phyloP scores from a whole-genome alignment of 2,888 invertebrate genomes.

The Megalurothrips usitatus region DNA sequence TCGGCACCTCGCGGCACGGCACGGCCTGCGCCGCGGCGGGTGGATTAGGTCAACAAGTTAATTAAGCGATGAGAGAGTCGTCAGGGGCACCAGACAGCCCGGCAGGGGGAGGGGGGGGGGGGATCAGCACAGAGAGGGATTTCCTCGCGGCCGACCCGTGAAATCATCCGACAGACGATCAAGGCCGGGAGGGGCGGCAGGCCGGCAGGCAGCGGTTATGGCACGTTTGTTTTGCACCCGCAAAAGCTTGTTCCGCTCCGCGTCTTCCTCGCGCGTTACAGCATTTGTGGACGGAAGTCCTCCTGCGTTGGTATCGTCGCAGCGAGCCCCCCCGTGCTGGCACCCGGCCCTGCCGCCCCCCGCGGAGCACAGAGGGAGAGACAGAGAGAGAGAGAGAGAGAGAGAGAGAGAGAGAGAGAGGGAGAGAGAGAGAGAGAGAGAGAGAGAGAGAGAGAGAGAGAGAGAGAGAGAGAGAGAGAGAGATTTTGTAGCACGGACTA shows the following conservation, averaged over 20 bases:
- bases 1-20: not conserved
- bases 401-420: slow-evolving; percentile 15
- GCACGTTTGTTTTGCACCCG: too few relatives aligned
- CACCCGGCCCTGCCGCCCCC: too few relatives aligned
- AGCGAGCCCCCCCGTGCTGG: too few relatives aligned
- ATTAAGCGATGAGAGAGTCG: not conserved
- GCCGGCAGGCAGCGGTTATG: too few relatives aligned
- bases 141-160: too few relatives aligned
- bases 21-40: not conserved
- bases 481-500: not conserved
- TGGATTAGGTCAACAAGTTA: slow-evolving; percentile 6
- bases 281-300: too few relatives aligned
- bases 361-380: not conserved
- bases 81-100: not conserved
- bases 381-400: not conserved
- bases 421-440: not conserved
- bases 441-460: too few relatives aligned
- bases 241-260: too few relatives aligned
- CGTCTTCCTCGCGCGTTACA: too few relatives aligned
- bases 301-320: too few relatives aligned
- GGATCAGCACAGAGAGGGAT: not conserved
- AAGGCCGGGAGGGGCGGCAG: too few relatives aligned
- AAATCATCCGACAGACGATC: too few relatives aligned
- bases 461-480: not conserved
- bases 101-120: not conserved